Percentiles rank a stretch among this genome's conserved stretches.
Conservation (phyloP, 2,113 vertebrate genomes). For the Chaenocephalus aceratus region DNA sequence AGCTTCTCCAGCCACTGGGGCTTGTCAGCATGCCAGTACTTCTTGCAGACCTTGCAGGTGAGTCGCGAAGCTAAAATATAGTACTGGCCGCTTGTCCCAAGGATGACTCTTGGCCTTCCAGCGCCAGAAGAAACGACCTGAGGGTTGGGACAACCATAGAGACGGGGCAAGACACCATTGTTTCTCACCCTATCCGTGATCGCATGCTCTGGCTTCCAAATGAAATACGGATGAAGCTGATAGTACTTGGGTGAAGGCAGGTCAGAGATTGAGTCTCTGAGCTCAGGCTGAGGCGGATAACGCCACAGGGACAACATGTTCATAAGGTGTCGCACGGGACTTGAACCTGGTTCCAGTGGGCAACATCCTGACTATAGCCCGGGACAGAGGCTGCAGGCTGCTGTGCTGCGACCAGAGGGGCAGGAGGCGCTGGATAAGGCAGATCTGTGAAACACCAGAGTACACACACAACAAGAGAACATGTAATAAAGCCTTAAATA, state of each 20-base stretch:
- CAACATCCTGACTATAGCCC: neutral
- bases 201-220: neutral
- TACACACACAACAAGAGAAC: too few relatives aligned
- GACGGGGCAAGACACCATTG: too few relatives aligned
- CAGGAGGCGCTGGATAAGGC: neutral
- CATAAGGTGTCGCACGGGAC: neutral
- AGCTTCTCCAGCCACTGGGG: too few relatives aligned
- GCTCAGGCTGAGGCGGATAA: constrained; percentile 2
- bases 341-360: constrained; percentile 10
- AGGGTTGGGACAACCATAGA: too few relatives aligned
- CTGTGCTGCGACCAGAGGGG: neutral
- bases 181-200: neutral
- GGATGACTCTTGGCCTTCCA: too few relatives aligned
- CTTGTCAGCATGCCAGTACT: too few relatives aligned
- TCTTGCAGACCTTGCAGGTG: too few relatives aligned
- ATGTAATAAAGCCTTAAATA: too few relatives aligned
- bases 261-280: neutral
- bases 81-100: too few relatives aligned
- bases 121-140: too few relatives aligned
- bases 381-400: neutral
- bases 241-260: neutral
- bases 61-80: too few relatives aligned
- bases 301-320: neutral
- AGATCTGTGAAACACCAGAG: neutral
- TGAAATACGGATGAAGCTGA: constrained; percentile 7